Conservation (phyloP, 1,140 invertebrate species). For the Halesus radiatus region DNA sequence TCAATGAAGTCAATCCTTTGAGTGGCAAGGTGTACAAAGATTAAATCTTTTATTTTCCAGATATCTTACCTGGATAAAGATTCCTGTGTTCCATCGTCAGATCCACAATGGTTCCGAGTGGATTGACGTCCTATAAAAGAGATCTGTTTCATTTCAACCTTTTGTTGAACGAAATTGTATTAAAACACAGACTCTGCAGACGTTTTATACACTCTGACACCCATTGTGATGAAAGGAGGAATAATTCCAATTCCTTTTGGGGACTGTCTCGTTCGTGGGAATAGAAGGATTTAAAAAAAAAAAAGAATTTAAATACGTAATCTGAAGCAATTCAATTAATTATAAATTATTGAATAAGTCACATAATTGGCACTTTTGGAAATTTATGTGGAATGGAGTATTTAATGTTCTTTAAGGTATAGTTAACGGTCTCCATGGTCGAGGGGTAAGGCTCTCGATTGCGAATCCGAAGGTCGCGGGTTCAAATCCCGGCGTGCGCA, state of each 20-base stretch:
- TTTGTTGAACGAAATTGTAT: constrained; percentile 38
- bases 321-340: no score
- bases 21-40: constrained; percentile 29
- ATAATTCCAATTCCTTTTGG: constrained; percentile 36
- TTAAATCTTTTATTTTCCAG: constrained; percentile 43
- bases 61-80: constrained; percentile 39
- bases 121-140: constrained; percentile 38
- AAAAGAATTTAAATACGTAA: no score
- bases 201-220: constrained; percentile 33
- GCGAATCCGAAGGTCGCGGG: no score
- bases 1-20: constrained; percentile 28
- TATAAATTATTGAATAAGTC: no score
- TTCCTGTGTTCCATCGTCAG: constrained; percentile 7
- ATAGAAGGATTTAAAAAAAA: neutral
- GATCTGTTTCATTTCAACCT: constrained; percentile 41
- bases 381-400: no score
- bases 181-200: constrained; percentile 36
- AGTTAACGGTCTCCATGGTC: no score
- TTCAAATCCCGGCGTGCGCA: no score
- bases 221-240: constrained; percentile 18
- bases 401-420: no score
- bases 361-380: no score
- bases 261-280: neutral
- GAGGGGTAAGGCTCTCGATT: no score
- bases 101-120: constrained; percentile 25